Base-by-base conservation (phyloP, 2,113 vertebrate species). In the Pelmatolapia mariae region DNA sequence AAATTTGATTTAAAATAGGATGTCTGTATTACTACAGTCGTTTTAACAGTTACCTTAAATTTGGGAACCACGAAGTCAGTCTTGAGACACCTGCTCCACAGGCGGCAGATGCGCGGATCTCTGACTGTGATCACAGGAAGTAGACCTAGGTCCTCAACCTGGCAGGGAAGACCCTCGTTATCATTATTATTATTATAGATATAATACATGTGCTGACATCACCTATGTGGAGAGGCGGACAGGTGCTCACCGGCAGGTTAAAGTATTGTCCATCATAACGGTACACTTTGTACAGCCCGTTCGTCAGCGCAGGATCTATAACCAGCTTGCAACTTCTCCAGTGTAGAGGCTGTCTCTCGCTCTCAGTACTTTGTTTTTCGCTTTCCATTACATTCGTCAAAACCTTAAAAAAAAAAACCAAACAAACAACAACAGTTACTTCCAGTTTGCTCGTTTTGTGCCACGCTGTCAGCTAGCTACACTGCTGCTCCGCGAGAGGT, bases 251-350 rank as follows among this genome's bases (percentile, higher is more conserved):
- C 26, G 98, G 97, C 92, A 97, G 95, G 96, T 97, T 99, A 89
- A 99, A 99, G 90, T 96, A 92, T 73, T 97, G 97, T 88, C 99
- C 99, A 96, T 99, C 98, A 93, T 97, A 99, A 91, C 99, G 98
- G 91, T 97, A 98, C 86, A 99, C 97, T 96, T 99, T 99, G 90
- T 98, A 97, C 56, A 98, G 96, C 92, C 98, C 98, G 95, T 97
- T 98, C 79, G 97, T 98, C 93, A 99, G 91, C 71, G 95, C 97
- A 9, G 99, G 99, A 96, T 99, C 99, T 95, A 98, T 97, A 90
- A 99, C 97, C 96, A 99, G 96, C 96, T 98, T 99, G 97, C 97
- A 99, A 97, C 98, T 98, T 96, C 96, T 98, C 98, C 98, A 99
- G 91, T 97, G 96, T 94, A 97, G 97, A 94, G 97, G 97, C 88